A percentile compares a stretch with the other conserved stretches of the same genome.
Evolutionary conservation across 2,113 vertebrate species (phyloP).

Genomic region (Apistogramma diplotaenia): DNA sequence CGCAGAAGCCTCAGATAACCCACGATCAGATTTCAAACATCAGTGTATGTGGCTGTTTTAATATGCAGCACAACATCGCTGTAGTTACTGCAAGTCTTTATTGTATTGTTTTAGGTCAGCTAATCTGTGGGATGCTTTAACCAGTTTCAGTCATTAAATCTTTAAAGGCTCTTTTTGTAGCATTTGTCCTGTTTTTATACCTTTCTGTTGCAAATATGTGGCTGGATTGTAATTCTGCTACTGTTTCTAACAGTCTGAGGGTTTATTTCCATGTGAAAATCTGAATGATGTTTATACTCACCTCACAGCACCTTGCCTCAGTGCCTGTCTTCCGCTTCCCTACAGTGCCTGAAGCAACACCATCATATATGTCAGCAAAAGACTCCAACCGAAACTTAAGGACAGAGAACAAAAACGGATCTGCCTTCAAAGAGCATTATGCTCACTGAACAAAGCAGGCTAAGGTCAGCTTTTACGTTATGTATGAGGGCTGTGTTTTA

Average conservation of each 20-base stretch:
- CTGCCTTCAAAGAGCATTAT: neutral
- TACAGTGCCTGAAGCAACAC: neutral
- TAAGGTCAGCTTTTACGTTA: neutral
- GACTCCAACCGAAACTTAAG: neutral
- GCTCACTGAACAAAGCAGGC: accelerated
- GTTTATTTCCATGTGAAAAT: neutral
- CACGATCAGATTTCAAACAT: conserved; percentile 10
- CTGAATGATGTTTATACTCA: neutral
- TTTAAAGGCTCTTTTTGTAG: neutral
- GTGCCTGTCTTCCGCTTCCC: neutral
- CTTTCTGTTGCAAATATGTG: neutral
- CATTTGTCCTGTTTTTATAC: neutral
- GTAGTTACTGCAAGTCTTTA: neutral
- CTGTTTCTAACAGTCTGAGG: neutral
- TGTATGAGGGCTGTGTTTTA: neutral
- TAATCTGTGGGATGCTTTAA: too few species aligned
- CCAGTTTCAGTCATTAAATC: too few species aligned
- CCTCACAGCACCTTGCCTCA: neutral
- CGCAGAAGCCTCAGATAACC: conserved; percentile 1
- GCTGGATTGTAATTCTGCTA: neutral
- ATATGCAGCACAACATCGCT: neutral
- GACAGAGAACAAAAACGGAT: neutral
- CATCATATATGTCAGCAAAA: neutral
- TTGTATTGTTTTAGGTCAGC: neutral
- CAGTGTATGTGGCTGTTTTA: neutral